A percentile compares a stretch with the other conserved stretches of the same genome.
Evolutionary conservation across 30 jellyfish, hydroid and myxozoan species (phyloP).

Genomic region (Aurelia aurita complex sp. Pacific): DNA sequence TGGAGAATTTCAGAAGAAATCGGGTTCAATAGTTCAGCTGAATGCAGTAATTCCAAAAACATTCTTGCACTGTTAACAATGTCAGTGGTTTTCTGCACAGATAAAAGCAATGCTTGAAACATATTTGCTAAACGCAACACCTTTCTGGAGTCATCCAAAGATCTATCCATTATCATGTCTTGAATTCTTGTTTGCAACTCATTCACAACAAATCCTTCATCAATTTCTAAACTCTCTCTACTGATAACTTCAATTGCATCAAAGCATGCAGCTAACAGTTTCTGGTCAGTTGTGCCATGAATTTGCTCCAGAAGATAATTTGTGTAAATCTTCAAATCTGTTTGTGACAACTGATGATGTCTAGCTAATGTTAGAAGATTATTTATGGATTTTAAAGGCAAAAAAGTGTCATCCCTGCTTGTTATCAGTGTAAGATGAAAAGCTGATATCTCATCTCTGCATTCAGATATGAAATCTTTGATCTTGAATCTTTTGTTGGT

Average conservation of each 20-base stretch:
- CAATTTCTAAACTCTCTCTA: conserved; percentile 23
- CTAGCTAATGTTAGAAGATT: conserved; percentile 25
- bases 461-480: neutral
- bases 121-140: neutral
- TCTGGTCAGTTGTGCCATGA: neutral
- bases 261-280: neutral
- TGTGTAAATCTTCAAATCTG: neutral
- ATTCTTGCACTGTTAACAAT: neutral
- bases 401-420: conserved; percentile 2
- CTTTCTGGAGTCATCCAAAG: neutral
- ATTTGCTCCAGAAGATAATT: conserved; percentile 1
- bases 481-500: neutral
- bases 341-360: conserved; percentile 2
- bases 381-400: conserved; percentile 7
- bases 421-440: conserved; percentile 25
- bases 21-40: neutral
- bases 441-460: neutral
- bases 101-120: conserved; percentile 26
- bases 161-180: neutral
- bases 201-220: neutral
- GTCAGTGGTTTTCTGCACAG: conserved; percentile 3
- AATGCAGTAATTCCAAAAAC: conserved; percentile 5
- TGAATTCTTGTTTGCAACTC: conserved; percentile 4
- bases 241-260: conserved; percentile 35
- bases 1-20: conserved; percentile 21